Percentiles rank a stretch among this genome's conserved stretches.
phyloP scores from a whole-genome alignment of 2,888 invertebrate genomes.

The Apamea epomidion region DNA sequence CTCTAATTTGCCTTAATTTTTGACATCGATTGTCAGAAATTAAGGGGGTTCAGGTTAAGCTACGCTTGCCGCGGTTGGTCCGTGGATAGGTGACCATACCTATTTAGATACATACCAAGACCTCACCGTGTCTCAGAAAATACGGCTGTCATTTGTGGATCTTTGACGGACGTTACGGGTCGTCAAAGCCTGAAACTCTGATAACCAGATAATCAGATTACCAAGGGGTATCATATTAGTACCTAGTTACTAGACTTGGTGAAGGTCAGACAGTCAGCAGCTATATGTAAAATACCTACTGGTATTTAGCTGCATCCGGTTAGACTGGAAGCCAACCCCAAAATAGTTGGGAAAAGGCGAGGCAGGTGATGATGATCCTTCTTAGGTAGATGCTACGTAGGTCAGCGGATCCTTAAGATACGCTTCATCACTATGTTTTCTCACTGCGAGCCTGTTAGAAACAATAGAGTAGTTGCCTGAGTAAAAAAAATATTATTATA shows the following conservation, averaged over 20 bases:
- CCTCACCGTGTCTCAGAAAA: neutral
- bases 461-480: no score
- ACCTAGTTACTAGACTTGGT: neutral
- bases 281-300: neutral
- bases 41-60: no score
- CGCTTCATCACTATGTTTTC: neutral
- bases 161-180: neutral
- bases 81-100: no score
- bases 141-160: neutral
- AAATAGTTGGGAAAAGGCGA: no score
- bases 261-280: no score
- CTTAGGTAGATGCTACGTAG: neutral
- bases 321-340: no score
- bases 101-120: neutral
- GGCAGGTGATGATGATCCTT: no score
- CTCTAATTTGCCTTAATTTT: no score
- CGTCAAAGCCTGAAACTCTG: neutral
- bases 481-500: no score
- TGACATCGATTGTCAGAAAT: no score
- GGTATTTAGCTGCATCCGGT: neutral
- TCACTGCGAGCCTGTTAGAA: neutral
- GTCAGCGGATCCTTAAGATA: neutral
- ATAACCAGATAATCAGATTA: neutral
- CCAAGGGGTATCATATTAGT: neutral
- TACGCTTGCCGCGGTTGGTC: no score